Evolutionary conservation across 2,113 vertebrate genomes (phyloP), one percentile per base, ranked within the genome.

Genomic region (Onychostruthus taczanowskii): DNA sequence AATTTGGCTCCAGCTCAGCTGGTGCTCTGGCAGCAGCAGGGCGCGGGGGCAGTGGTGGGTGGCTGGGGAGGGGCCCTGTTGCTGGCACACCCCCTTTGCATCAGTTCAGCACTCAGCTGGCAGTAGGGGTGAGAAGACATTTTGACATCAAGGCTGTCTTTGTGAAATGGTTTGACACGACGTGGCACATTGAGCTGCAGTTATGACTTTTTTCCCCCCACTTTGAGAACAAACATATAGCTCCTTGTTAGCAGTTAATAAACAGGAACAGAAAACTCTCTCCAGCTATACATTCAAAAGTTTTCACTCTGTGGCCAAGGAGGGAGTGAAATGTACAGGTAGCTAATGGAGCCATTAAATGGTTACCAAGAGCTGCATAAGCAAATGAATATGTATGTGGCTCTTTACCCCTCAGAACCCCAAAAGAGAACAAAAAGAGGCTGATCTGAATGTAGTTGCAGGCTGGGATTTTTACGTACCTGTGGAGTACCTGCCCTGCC

Each of bases 31-130:
- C 50, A 30, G 66, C 35, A 33, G 56, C 46, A 23, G 59, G 9
- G 39, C 7, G 16, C 3, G 21, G 47, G 13, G 13, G 61, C 43
- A 7, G 37, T 3, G 43, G 1, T 10, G 26, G 16, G 11, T 24
- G 7, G 13, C 41, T 3, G 3, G 22, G 33, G 10, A 35, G 52
- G 56, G 24, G 20, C 0, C 0, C 22, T 67, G 7, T 2, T 69
- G 12, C 80, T 52, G 47, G 33, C 66, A n/a, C 7, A 4, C 64
- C 73, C 58, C 39, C 24, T 69, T 49, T 28, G 15, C 53, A 24
- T n/a, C 17, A 1, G 17, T 14, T 61, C 52, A 41, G 33, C 43
- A 7, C 37, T 35, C 21, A 8, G 13, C 59, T 62, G 53, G 46
- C n/a, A 83, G 28, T 2, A 27, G 30, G 31, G n/a, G 17, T 28